Base-by-base conservation (phyloP, 2,113 vertebrate species). In the Ceuthmochares aereus region DNA sequence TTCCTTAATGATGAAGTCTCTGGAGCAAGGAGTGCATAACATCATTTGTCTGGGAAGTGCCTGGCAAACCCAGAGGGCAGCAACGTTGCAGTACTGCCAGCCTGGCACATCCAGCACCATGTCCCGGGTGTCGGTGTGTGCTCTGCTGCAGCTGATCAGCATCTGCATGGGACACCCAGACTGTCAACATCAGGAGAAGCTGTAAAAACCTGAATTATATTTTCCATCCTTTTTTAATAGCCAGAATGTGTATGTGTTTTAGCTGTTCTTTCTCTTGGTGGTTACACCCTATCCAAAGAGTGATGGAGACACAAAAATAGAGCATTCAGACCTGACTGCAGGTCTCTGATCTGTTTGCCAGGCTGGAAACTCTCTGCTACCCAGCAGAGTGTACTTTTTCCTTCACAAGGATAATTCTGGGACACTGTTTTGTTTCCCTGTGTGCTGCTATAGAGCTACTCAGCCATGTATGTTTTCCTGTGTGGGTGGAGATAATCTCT, bases 401-500 rank as follows among this genome's bases (percentile, higher is more conserved):
- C 70, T 70, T 77, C 84, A 45, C n/a, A 73, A 52, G 34, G 54
- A 27, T 87, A 89, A 89, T 84, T 87, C 90, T 32, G 47, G 56
- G 58, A 59, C 78, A 83, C 74, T 56, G n/a, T 77, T 93, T 91
- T 91, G 42, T 56, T 93, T 91, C 67, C 64, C n/a, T 47, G 45
- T 67, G 30, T 58, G 89, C 78, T 58, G 68, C 79, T 69, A 49
- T 54, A 80, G 67, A 82, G 67, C 68, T 89, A 74, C 74, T 94
- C 86, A 18, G 21, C 75, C 91, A 79, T 77, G 89, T 92, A 90
- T 64, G 77, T 63, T 91, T 84, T 89, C 64, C 87, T 79, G 77
- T 62, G 96, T 96, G 96, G 96, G 96, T 93, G 95, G 96, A 93
- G 49, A 87, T 85, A 74, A 95, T 96, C 43, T 94, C 95, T 96